Conservation (phyloP, 2,113 vertebrate species). For the Charina bottae region DNA sequence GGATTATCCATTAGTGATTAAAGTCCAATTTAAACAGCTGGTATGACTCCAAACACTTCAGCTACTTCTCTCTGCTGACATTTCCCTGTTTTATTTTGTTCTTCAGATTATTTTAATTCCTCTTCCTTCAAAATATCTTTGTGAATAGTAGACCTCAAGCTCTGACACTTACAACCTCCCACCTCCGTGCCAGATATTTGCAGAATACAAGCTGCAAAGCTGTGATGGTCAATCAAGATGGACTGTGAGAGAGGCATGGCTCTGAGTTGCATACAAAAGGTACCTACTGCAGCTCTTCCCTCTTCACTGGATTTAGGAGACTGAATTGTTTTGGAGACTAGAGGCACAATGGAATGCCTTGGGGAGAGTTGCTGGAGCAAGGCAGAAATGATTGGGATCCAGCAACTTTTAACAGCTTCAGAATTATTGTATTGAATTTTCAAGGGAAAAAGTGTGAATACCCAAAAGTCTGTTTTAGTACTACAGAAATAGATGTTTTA, state of each 20-base stretch:
- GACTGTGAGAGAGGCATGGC: neutral
- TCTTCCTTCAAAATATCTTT: neutral
- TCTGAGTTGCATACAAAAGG: neutral
- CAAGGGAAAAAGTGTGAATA: neutral
- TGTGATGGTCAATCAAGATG: neutral
- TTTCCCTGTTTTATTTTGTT: neutral
- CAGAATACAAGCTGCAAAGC: neutral
- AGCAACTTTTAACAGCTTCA: neutral
- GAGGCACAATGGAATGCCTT: neutral
- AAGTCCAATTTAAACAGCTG: neutral
- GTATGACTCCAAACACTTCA: neutral
- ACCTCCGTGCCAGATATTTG: neutral
- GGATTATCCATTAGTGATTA: neutral
- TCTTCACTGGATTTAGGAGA: neutral
- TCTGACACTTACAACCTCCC: neutral
- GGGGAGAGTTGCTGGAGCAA: neutral
- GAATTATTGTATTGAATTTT: neutral
- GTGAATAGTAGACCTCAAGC: neutral
- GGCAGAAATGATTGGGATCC: neutral
- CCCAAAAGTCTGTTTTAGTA: neutral
- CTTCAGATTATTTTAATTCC: neutral
- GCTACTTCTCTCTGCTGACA: neutral
- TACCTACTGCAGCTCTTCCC: neutral
- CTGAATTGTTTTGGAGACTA: neutral
- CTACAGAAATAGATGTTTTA: neutral